Percentiles rank a stretch among this genome's conserved stretches.
Evolutionary conservation across 2,113 vertebrate genomes (phyloP).

Genomic region (Mus musculus): GRCm39 chr4:38456501-38457000

Average conservation of each 20-base stretch:
- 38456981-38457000: not conserved
- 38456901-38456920: not conserved
- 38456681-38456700: constrained; percentile 55
- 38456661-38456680: constrained; percentile 41
- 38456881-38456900: not conserved
- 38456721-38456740: constrained; percentile 49
- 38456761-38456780: constrained; percentile 21
- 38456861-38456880: not conserved
- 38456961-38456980: not conserved
- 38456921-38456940: constrained; percentile 16
- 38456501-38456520: not conserved
- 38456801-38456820: not conserved
- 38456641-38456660: constrained; percentile 62
- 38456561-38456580: constrained; percentile 29
- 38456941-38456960: constrained; percentile 13
- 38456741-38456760: not conserved
- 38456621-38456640: constrained; percentile 57
- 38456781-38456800: not conserved
- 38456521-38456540: not conserved
- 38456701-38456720: constrained; percentile 43
- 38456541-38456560: constrained; percentile 33
- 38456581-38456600: constrained; percentile 40
- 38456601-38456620: constrained; percentile 48
- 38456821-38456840: not conserved
- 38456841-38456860: not conserved